Conservation (phyloP, 2,797 vertebrate genomes). For the Cryptoprocta ferox region DNA sequence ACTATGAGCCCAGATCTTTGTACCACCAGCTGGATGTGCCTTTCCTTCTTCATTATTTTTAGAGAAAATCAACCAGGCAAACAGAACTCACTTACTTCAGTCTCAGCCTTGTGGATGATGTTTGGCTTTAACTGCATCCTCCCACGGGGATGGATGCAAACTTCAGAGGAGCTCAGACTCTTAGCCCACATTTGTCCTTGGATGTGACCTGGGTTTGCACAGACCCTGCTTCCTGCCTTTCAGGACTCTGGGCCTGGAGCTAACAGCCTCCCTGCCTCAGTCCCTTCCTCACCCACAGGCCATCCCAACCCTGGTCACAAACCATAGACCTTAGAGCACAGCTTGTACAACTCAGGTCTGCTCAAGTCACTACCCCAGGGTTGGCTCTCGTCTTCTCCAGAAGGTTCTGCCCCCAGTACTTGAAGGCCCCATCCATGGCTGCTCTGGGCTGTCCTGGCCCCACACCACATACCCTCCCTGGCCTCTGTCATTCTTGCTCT, state of each 20-base stretch:
- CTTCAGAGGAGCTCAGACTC: not conserved
- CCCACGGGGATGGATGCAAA: not conserved
- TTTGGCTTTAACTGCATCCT: not conserved
- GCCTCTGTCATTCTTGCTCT: not conserved
- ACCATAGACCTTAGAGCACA: not conserved
- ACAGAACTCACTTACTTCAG: accelerated
- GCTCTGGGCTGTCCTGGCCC: not conserved
- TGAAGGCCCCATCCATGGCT: too few relatives aligned
- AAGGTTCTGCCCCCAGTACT: not conserved
- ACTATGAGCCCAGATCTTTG: not conserved
- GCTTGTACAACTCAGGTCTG: not conserved
- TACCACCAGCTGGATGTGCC: accelerated
- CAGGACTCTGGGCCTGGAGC: not conserved
- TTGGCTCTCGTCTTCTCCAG: not conserved
- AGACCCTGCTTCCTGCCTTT: not conserved
- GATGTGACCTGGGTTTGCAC: too few relatives aligned
- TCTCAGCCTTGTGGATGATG: not conserved
- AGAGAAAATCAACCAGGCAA: not conserved
- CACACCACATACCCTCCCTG: accelerated
- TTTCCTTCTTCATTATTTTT: not conserved
- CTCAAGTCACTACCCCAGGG: not conserved
- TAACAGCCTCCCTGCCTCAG: not conserved
- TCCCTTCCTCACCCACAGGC: not conserved
- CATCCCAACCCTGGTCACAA: not conserved
- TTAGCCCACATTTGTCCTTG: not conserved